Conservation (phyloP, 2,888 invertebrate genomes). For the Polydrusus tereticollis region DNA sequence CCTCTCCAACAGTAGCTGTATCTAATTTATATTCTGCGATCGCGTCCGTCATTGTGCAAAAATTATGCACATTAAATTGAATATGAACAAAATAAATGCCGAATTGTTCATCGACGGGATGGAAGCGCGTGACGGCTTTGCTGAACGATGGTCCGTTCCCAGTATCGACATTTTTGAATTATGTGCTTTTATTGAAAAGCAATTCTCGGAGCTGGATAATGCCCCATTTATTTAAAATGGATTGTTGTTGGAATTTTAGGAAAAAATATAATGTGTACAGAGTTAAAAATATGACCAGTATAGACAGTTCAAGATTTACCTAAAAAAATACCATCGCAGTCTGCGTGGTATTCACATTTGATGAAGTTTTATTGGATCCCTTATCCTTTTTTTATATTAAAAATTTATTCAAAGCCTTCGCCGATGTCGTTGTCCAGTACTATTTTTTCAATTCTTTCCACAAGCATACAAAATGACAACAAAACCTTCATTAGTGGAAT, state of each 20-base stretch:
- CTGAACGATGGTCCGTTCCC: conserved; percentile 47
- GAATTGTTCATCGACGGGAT: conserved; percentile 57
- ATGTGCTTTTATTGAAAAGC: conserved; percentile 44
- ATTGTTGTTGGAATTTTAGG: conserved; percentile 18
- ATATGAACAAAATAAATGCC: conserved; percentile 54
- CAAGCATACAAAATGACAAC: too few species aligned
- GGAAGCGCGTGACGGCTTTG: conserved; percentile 54
- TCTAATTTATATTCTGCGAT: conserved; percentile 47
- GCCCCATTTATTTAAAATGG: conserved; percentile 31
- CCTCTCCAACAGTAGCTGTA: background rate
- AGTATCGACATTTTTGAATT: conserved; percentile 54
- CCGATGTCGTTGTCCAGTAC: too few species aligned
- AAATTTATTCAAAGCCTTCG: too few species aligned
- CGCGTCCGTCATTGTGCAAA: conserved; percentile 54
- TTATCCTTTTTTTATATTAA: too few species aligned
- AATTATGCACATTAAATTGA: conserved; percentile 58
- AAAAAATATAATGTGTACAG: background rate
- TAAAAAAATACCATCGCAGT: background rate
- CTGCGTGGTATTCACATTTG: too few species aligned
- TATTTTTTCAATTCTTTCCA: too few species aligned
- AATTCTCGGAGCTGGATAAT: conserved; percentile 34
- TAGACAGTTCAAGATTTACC: background rate
- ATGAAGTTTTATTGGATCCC: too few species aligned
- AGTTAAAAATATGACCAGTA: background rate
- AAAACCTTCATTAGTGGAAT: too few species aligned